A percentile compares a stretch with the other conserved stretches of the same genome.
phyloP scores from a whole-genome alignment of 2,888 invertebrate genomes.

The Drosophila affinis region DNA sequence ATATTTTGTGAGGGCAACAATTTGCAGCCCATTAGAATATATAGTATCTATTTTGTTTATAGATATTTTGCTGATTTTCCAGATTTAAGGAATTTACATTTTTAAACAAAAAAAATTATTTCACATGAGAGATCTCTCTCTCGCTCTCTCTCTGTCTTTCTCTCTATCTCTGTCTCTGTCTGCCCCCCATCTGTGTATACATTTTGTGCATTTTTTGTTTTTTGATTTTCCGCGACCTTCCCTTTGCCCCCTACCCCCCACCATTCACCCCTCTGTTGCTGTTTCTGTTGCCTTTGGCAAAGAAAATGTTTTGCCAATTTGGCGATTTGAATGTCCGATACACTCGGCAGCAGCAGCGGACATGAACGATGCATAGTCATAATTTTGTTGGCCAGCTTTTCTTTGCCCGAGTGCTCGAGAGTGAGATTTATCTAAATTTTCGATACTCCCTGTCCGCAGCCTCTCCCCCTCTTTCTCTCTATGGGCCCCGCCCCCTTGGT shows the following conservation, averaged over 20 bases:
- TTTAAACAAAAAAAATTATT: neutral
- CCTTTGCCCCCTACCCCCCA: constrained; percentile 12
- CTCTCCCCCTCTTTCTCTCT: constrained; percentile 3
- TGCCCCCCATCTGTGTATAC: neutral
- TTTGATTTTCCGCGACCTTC: constrained; percentile 40
- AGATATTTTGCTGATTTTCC: constrained; percentile 2
- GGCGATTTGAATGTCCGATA: constrained; percentile 47
- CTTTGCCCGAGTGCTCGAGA: constrained; percentile 29
- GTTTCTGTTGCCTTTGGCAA: constrained; percentile 26
- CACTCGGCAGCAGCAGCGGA: constrained; percentile 20
- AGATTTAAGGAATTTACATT: constrained; percentile 24
- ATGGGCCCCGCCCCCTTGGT: neutral
- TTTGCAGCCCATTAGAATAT: constrained; percentile 9
- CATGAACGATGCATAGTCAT: constrained; percentile 46
- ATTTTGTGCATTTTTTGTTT: constrained; percentile 10
- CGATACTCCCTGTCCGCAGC: constrained; percentile 32
- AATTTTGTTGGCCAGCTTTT: constrained; percentile 35
- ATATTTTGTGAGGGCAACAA: constrained; percentile 9
- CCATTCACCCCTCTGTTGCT: neutral
- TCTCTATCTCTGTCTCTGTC: neutral
- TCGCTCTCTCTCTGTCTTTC: neutral
- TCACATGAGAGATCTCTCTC: neutral
- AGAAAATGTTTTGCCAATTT: constrained; percentile 48
- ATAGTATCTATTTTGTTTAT: constrained; percentile 2
- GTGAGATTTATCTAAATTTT: constrained; percentile 61